Percentiles rank a stretch among this genome's conserved stretches.
These are phyloP conservation scores for Drosophila siamana DNA, from an alignment of 2,888 invertebrate genomes.

Conservation along the genomic window DNA sequence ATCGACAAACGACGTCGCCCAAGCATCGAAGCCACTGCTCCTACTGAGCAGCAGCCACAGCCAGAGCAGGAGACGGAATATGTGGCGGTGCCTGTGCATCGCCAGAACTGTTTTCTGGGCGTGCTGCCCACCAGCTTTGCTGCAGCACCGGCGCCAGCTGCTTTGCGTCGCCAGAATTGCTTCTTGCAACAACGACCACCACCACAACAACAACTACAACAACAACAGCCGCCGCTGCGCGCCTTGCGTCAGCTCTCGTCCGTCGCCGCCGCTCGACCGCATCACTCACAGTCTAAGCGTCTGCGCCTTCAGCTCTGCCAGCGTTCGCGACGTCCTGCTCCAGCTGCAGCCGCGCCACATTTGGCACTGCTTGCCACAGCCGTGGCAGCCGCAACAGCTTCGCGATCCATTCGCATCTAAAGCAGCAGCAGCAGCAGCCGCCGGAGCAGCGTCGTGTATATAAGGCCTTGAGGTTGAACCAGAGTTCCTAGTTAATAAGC, in stretches of 20 bases:
- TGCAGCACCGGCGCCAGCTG: neutral
- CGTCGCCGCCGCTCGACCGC: neutral
- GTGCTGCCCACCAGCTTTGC: slow-evolving; percentile 46
- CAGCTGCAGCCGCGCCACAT: slow-evolving; percentile 7
- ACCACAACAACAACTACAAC: slow-evolving; percentile 19
- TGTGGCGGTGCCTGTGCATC: slow-evolving; percentile 73
- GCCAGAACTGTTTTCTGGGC: slow-evolving; percentile 84
- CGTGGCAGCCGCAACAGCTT: slow-evolving; percentile 8
- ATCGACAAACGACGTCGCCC: slow-evolving; percentile 41
- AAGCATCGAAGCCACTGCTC: neutral
- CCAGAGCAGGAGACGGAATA: slow-evolving; percentile 18
- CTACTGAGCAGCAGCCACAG: neutral
- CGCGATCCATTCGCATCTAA: slow-evolving; percentile 63
- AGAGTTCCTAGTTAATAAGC: slow-evolving; percentile 31
- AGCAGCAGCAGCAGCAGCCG: neutral
- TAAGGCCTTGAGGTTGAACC: slow-evolving; percentile 43
- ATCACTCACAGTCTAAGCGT: slow-evolving; percentile 33
- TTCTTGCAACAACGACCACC: slow-evolving; percentile 22
- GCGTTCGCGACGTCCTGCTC: slow-evolving; percentile 19
- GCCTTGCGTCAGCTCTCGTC: neutral
- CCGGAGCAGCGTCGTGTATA: slow-evolving; percentile 16
- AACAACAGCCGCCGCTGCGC: neutral
- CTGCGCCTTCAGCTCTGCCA: slow-evolving; percentile 24
- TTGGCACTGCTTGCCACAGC: slow-evolving; percentile 2
- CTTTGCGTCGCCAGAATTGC: slow-evolving; percentile 46